Evolutionary conservation across 2,888 invertebrate genomes (phyloP).

Genomic region (Parnassius orleans): DNA sequence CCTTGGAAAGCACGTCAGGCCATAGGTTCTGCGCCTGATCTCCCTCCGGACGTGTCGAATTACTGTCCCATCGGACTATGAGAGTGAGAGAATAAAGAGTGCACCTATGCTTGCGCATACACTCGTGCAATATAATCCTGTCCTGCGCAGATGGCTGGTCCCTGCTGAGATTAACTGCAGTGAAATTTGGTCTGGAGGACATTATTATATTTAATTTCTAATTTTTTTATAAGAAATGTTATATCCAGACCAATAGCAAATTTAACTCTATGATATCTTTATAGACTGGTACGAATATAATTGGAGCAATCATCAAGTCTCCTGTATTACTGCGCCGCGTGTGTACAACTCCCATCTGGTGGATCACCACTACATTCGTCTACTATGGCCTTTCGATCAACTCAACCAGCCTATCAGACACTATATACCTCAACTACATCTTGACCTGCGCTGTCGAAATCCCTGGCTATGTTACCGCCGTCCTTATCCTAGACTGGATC

Average conservation of each 20-base stretch:
- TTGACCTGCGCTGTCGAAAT: conserved; percentile 82
- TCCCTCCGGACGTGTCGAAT: too few relatives aligned
- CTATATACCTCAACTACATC: conserved; percentile 85
- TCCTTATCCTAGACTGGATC: conserved; percentile 74
- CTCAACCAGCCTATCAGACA: conserved; percentile 83
- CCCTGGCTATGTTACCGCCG: conserved; percentile 82
- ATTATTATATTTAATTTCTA: too few relatives aligned
- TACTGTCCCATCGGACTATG: too few relatives aligned
- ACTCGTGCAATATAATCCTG: too few relatives aligned
- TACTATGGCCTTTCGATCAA: conserved; percentile 88
- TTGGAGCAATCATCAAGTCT: conserved; percentile 68
- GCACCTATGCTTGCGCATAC: too few relatives aligned
- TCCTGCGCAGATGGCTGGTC: too few relatives aligned
- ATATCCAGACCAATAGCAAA: neutral
- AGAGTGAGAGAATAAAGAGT: too few relatives aligned
- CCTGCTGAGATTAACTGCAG: too few relatives aligned
- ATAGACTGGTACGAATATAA: conserved; percentile 24
- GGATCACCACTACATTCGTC: conserved; percentile 85
- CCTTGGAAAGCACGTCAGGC: too few relatives aligned
- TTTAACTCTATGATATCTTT: neutral
- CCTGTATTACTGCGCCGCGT: conserved; percentile 71
- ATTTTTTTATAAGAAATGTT: too few relatives aligned
- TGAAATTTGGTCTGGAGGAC: too few relatives aligned
- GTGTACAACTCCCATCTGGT: conserved; percentile 84
- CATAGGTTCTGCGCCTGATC: too few relatives aligned